Base-by-base conservation (phyloP, 2,113 vertebrate species). In the Eptesicus fuscus region DNA sequence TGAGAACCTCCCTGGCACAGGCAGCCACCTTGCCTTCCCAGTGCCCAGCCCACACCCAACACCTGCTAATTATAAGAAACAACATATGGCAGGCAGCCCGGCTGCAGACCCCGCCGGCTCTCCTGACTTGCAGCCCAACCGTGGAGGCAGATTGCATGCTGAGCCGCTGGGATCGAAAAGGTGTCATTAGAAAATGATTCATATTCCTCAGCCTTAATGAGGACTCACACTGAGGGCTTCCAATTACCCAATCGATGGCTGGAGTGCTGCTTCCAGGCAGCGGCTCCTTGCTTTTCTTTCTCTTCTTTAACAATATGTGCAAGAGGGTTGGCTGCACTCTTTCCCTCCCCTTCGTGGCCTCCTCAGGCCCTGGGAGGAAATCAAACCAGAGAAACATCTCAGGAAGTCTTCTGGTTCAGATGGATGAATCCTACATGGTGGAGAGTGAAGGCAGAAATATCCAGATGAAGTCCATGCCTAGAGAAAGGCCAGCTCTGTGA, bases 121-220 rank as follows among this genome's bases (percentile, higher is more conserved):
- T 98, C 97, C 97, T 97, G 97, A 98, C 98, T 96, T 97, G 94
- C 95, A 98, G 98, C 95, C 97, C 97, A 98, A 96, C 96, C 93
- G 84, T 61, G 97, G 98, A 98, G 97, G 97, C 98, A 97, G 97
- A 97, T 97, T 97, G 98, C 98, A 96, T 92, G 98, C 98, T 98
- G 98, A 98, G 98, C 97, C 88, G 97, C 98, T 97, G 97, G 97
- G 98, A 98, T 98, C 97, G 96, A 97, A 98, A 98, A 98, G 95
- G 97, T 98, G 98, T 98, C 98, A 98, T 98, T 98, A 98, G 98
- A 98, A 98, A 98, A 98, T 98, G 98, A 98, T 98, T 98, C 98
- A 98, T 98, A 96, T 93, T 97, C 98, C 97, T 98, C 97, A 93
- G 91, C 96, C 93, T 97, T 98, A 98, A 98, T 98, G 98, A 98